Conservation (phyloP, 1,140 invertebrate species). For the Drosophila aff. region DNA sequence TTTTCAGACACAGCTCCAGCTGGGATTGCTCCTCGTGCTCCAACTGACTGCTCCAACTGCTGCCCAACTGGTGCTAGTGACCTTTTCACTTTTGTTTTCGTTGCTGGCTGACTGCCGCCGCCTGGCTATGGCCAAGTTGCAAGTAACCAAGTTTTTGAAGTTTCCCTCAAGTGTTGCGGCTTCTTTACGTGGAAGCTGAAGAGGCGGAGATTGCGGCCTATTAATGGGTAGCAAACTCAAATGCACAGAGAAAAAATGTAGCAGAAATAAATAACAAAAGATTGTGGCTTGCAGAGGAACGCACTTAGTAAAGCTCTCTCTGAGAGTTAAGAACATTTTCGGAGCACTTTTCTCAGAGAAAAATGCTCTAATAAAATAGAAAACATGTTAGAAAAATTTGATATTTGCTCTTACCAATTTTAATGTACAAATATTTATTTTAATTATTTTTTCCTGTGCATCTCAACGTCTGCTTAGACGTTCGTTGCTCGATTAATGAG, state of each 20-base stretch:
- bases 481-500: constrained; percentile 77
- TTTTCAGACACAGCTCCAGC: constrained; percentile 26
- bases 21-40: constrained; percentile 33
- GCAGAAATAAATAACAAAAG: too few species aligned
- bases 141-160: constrained; percentile 49
- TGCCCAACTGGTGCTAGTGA: constrained; percentile 64
- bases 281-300: too few species aligned
- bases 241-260: background rate
- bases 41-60: constrained; percentile 45
- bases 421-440: background rate
- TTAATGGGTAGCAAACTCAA: constrained; percentile 44
- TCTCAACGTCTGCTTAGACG: constrained; percentile 24
- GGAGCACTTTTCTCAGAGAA: accelerated
- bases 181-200: constrained; percentile 37
- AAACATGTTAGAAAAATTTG: background rate
- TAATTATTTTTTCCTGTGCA: constrained; percentile 18
- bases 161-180: constrained; percentile 58
- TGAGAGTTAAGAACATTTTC: too few species aligned
- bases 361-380: background rate
- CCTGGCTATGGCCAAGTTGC: constrained; percentile 29
- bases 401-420: too few species aligned
- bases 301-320: background rate
- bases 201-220: constrained; percentile 35
- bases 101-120: constrained; percentile 54
- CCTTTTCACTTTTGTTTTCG: constrained; percentile 83